Base-by-base conservation (phyloP, 2,888 invertebrate genomes). In the Philereme transversata region DNA sequence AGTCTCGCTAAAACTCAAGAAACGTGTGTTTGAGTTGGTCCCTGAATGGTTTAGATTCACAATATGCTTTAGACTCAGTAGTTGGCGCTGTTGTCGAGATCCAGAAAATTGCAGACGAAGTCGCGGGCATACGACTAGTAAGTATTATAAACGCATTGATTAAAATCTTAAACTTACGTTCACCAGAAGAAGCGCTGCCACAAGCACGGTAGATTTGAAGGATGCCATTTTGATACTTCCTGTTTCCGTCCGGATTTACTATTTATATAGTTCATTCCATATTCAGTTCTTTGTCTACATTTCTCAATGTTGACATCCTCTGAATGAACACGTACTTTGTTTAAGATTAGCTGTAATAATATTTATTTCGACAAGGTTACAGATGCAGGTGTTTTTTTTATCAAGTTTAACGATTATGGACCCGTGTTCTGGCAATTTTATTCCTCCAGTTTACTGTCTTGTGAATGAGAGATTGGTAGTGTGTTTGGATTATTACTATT, bases 211-310 rank as follows among this genome's bases (percentile, higher is more conserved):
- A 35, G 62, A 65, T 68, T 70, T 68, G 51, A 60, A 41, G 63
- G 62, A 61, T 41, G 68, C 56, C 71, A 71, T 71, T 33, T 70
- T 68, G 64, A 60, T 64, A 64, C 64, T 67, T 68, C 67, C 65
- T 65, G 62, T 53, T 57, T 61, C 47, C 47, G 8, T 10, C 36
- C 6, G 33, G 46, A 50, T 58, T 60, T 35, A 59, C 57, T 64
- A 63, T 64, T 63, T 70, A 65, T 65, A 65, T 57, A 62, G 51
- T 49, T 54, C 40, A 54, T 54, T 56, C 58, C 51, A 43, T 60
- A 68, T 46, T 55, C 11, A 43, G 40, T 22, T 48, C 56, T 57
- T 59, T 57, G 53, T 60, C 60, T 60, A 43, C 48, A 47, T 60
- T 62, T 56, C 36, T 40, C 50, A 59, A 60, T 57, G 35, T 60